Evolutionary conservation across 2,888 invertebrate genomes (phyloP), one percentile per base, ranked within the genome.

Genomic region (Lordiphosa fenestrarum): DNA sequence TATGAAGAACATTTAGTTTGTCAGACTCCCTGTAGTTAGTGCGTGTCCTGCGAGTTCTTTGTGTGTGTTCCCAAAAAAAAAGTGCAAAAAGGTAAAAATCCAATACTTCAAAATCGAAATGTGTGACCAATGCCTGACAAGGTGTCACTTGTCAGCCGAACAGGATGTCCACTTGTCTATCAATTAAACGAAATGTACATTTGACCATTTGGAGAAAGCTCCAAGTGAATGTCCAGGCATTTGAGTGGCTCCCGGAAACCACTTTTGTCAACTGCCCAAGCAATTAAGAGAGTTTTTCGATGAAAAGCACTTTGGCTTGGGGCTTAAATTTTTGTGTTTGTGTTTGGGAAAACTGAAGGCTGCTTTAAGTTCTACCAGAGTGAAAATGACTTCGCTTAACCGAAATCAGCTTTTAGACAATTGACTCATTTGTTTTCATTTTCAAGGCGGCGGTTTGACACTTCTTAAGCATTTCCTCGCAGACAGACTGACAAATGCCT

Each of bases 101-200:
- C 13, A 52, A 52, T 15, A 19, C 21, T 41, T 10, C 44, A 49
- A 46, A 21, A 53, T 49, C 33, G 13, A 12, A 47, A 53, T 33
- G 13, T 50, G 38, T 49, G 56, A 30, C 9, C 30, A 48, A 67
- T 51, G 57, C 33, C 63, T 75, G 83, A 80, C 80, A 80, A 67
- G 66, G 80, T 72, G 82, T 71, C 76, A 80, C 73, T 80, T 71
- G 59, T 61, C 52, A 50, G 44, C 51, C 62, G 57, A 80, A 62
- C 81, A 83, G 84, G 84, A 80, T 83, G 71, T 65, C 71, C 67
- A 67, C 65, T 65, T 76, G 80, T 72, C 73, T 41, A 69, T 81
- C 83, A 83, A 80, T 78, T 83, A 80, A 80, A 73, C 81, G 63
- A 83, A 78, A 83, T 80, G 81, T 83, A 76, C 78, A 83, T 76